Base-by-base conservation (phyloP, 2,888 invertebrate species). In the Xanthorhoe spadicearia region DNA sequence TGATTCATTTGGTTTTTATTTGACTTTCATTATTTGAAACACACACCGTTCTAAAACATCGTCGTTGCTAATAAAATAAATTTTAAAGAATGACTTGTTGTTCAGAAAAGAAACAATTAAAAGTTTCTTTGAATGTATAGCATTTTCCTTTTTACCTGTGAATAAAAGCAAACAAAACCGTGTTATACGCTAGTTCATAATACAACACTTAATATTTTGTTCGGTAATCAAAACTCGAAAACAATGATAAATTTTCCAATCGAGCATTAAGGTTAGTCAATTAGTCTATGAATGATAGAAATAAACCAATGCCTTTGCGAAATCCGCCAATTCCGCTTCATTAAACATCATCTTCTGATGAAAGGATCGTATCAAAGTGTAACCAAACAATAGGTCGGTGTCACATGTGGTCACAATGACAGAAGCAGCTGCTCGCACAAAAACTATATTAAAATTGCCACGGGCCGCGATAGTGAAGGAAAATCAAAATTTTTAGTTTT, bases 331-430 rank as follows among this genome's bases (percentile, higher is more conserved):
- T 67, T 64, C 57, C 43, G 61, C 60, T 53, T 64, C 64, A 57
- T 61, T 64, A 28, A 61, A 54, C 56, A 56, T 17, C 38, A 23
- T 49, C 49, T 60, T 38, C 50, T 58, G 51, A 56, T 58, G 49
- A 64, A 61, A 53, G 35, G 57, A 19, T 61, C 56, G 51, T 55
- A 52, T 61, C 53, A 60, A 67, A 53, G 15, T 60, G 3, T 19
- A 5, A 10, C 17, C 55, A 48, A 59, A 68, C 67, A 68, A 68
- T 68, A 9, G 28, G 35, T 49, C 23, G 60, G 57, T 66, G 59
- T 73, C 83, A 83, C 80, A 83, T 85, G 83, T 83, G 86, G 80
- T 75, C 81, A 86, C 84, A 85, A 86, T 77, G 70, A 43, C 13
- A 32, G 32, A 32, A 69, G 75, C 89, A 88, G 83, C 89, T 88